Conservation (phyloP, 2,113 vertebrate species). For the Corythaeola cristata region DNA sequence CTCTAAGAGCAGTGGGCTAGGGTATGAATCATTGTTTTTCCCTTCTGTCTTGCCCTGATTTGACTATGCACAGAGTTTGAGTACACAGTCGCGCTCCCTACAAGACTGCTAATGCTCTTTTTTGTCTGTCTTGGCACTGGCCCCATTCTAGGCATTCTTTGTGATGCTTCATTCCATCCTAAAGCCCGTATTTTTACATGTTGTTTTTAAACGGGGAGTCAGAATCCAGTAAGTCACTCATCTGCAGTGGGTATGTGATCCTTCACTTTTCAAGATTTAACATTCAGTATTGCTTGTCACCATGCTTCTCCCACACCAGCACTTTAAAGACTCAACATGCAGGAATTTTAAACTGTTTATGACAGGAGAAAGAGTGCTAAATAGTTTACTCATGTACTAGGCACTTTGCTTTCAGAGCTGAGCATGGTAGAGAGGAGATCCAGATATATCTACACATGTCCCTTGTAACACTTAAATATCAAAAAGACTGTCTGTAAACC, state of each 20-base stretch:
- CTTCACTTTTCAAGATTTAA: neutral
- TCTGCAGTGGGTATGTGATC: neutral
- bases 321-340: slow-evolving; percentile 25
- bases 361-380: slow-evolving; percentile 31
- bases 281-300: slow-evolving; percentile 14
- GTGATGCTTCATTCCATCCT: neutral
- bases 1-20: neutral
- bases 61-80: neutral
- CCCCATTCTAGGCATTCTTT: neutral
- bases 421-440: neutral
- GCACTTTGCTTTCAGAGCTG: neutral
- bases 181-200: neutral
- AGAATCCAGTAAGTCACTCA: neutral
- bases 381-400: slow-evolving; percentile 27
- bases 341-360: slow-evolving; percentile 54
- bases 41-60: slow-evolving; percentile 17
- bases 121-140: slow-evolving; percentile 24
- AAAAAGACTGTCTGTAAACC: neutral
- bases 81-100: neutral
- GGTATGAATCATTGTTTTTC: neutral
- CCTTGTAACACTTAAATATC: neutral
- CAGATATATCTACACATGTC: neutral
- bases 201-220: neutral
- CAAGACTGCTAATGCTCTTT: slow-evolving; percentile 21
- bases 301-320: slow-evolving; percentile 26